Evolutionary conservation across 2,888 invertebrate genomes (phyloP).

Genomic region (Zele albiditarsus): DNA sequence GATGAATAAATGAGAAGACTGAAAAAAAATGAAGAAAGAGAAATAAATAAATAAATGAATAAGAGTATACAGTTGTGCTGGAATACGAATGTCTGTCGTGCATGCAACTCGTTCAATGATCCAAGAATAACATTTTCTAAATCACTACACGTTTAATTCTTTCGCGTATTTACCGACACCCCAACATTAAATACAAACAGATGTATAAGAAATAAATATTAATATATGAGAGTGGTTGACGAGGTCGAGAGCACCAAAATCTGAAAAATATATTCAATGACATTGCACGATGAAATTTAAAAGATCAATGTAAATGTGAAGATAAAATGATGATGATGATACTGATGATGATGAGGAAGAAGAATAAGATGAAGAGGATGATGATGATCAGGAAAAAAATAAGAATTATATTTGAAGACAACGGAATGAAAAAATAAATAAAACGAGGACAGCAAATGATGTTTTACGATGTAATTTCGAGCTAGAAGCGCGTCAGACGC

Average conservation of each 20-base stretch:
- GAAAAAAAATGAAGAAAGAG: not conserved
- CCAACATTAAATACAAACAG: not conserved
- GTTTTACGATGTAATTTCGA: slow-evolving; percentile 47
- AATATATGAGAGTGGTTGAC: not conserved
- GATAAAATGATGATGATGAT: not conserved
- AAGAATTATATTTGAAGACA: slow-evolving; percentile 14
- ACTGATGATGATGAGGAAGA: not conserved
- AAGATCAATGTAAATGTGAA: not conserved
- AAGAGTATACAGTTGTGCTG: slow-evolving; percentile 6
- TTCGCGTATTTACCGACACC: not conserved
- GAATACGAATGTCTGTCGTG: slow-evolving; percentile 34
- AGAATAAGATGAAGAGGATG: not conserved
- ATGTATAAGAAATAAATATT: not conserved
- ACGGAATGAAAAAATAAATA: slow-evolving; percentile 29
- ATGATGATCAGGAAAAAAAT: slow-evolving; percentile 22
- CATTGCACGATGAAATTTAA: slow-evolving; percentile 23
- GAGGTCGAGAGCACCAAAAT: not conserved
- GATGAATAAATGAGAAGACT: slow-evolving; percentile 2
- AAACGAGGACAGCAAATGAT: slow-evolving; percentile 42
- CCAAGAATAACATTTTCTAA: slow-evolving; percentile 12
- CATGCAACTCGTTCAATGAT: slow-evolving; percentile 25
- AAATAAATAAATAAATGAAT: not conserved
- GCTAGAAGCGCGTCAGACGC: slow-evolving; percentile 49
- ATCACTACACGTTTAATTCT: not conserved
- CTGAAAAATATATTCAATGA: slow-evolving; percentile 11